Base-by-base conservation (phyloP, 2,113 vertebrate species). In the Sinocyclocheilus anophthalmus region DNA sequence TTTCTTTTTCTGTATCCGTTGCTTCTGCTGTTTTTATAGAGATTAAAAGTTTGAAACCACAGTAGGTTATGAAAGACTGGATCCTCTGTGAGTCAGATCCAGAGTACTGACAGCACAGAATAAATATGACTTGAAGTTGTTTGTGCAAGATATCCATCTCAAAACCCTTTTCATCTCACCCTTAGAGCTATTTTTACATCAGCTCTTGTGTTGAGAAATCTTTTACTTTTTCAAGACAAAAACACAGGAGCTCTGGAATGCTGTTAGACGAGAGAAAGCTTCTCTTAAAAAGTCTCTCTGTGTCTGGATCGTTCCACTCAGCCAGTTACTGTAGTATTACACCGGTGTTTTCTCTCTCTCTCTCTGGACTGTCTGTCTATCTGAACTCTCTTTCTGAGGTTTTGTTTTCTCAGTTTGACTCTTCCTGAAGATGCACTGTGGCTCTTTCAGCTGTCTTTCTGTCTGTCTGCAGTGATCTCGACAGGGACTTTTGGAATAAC, bases 401-500 rank as follows among this genome's bases (percentile, higher is more conserved):
- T n/a, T 72, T 5, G 30, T 33, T 67, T 45, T 45, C 24, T 86
- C 63, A 70, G n/a, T 81, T 30, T 39, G 10, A 65, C 39, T 63
- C 55, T 22, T 22, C 55, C 11, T n/a, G 45, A 48, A 42, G 48
- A 10, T 55, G 45, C n/a, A n/a, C 2, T 42, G 48, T 80, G 37
- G 18, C 26, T 53, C 9, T n/a, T 13, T 79, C 18, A 39, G 20
- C 57, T 81, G 33, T 78, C 70, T 88, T n/a, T 77, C 33, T 89
- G 50, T 88, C n/a, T 95, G 94, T 93, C 95, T 94, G 88, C 96
- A 99, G 97, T 89, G 98, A 99, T 94, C 96, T 99, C 94, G 98
- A n/a, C 97, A 97, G 97, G 97, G 98, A 99, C 96, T 99, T 99
- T 96, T 99, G 98, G 98, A n/a, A 99, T 96, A 99, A n/a, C 96